These are phyloP conservation scores for Lordiphosa andalusiaca DNA, from an alignment of 2,888 invertebrate genomes.

Conservation along the genomic window DNA sequence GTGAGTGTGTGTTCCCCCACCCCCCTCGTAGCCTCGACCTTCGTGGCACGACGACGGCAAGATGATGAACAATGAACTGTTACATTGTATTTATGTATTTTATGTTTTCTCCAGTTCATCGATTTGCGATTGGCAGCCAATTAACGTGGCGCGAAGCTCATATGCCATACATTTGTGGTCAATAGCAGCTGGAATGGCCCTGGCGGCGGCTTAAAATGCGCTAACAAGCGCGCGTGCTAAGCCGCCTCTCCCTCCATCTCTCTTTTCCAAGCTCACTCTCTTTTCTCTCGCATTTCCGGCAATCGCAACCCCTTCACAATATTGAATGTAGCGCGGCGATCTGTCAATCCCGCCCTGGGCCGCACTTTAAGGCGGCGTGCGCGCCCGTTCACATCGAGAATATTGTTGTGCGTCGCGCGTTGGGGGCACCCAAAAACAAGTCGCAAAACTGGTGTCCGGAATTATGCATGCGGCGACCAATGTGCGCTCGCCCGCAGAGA, in stretches of 20 bases:
- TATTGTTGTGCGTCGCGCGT: conserved; percentile 27
- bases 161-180: conserved; percentile 5
- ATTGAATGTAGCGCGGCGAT: conserved; percentile 38
- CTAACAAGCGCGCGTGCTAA: conserved; percentile 48
- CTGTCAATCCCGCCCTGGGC: conserved; percentile 1
- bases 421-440: conserved; percentile 31
- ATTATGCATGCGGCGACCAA: conserved; percentile 72
- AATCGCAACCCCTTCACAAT: conserved; percentile 51
- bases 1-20: too few species aligned
- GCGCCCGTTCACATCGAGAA: conserved; percentile 55
- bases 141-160: conserved; percentile 54
- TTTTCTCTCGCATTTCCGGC: conserved; percentile 7
- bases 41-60: neutral
- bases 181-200: conserved; percentile 33
- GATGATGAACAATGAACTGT: conserved; percentile 6
- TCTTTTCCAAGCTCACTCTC: neutral
- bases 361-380: conserved; percentile 55
- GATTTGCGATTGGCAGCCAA: conserved; percentile 54
- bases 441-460: conserved; percentile 66
- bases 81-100: conserved; percentile 13
- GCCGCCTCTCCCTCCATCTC: conserved; percentile 1
- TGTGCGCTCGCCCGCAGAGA: conserved; percentile 78
- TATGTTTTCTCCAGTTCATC: conserved; percentile 33
- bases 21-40: too few species aligned
- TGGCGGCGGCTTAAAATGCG: conserved; percentile 59